Conservation (phyloP, 2,113 vertebrate genomes). For the Mystacornis crossleyi region DNA sequence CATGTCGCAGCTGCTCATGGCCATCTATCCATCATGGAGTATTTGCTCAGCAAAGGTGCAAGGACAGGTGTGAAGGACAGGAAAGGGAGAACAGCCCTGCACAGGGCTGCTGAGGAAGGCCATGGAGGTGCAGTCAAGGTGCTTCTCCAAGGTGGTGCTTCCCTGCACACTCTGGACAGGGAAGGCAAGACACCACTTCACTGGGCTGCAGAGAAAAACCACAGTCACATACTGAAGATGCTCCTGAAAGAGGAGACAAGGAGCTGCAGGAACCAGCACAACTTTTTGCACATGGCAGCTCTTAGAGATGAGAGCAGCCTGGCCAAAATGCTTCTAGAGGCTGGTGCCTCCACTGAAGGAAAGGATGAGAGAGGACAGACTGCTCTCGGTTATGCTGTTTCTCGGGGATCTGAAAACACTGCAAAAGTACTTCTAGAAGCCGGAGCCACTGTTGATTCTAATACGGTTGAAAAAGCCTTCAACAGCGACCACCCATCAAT, state of each 20-base stretch:
- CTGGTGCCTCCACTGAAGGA: slow-evolving; percentile 52
- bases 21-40: slow-evolving; percentile 54
- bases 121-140: slow-evolving; percentile 10
- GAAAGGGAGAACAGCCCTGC: slow-evolving; percentile 73
- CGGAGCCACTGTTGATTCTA: slow-evolving; percentile 10
- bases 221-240: slow-evolving; percentile 41
- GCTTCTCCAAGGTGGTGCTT: slow-evolving; percentile 64
- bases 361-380: slow-evolving; percentile 68
- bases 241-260: slow-evolving; percentile 73
- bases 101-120: slow-evolving; percentile 75
- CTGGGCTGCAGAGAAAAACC: slow-evolving; percentile 65
- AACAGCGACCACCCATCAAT: slow-evolving; percentile 61
- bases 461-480: slow-evolving; percentile 61
- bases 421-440: slow-evolving; percentile 57
- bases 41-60: slow-evolving; percentile 74
- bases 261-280: slow-evolving; percentile 52
- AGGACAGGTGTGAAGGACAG: slow-evolving; percentile 68
- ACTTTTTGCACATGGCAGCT: slow-evolving; percentile 75
- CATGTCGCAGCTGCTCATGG: slow-evolving; percentile 74
- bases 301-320: slow-evolving; percentile 67
- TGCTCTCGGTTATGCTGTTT: slow-evolving; percentile 73
- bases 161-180: slow-evolving; percentile 59
- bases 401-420: slow-evolving; percentile 62
- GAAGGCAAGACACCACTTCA: slow-evolving; percentile 68
- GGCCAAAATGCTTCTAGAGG: slow-evolving; percentile 69